These are phyloP conservation scores for Myrmecobius fasciatus DNA, from an alignment of 2,113 vertebrate genomes.

Conservation along the genomic window DNA sequence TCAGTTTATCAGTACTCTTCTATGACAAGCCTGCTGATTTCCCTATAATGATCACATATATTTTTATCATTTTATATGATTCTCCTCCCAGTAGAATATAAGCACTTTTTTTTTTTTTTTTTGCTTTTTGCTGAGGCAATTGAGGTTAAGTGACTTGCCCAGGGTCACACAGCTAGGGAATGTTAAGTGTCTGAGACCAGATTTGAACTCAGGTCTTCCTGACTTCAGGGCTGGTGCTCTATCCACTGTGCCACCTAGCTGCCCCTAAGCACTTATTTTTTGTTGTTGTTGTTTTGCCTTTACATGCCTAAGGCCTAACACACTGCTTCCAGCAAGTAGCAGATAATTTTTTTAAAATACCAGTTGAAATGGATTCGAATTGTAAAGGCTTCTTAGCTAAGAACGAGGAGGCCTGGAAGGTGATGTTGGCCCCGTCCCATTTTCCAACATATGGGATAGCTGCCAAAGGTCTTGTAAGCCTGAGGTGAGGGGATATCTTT, in stretches of 20 bases:
- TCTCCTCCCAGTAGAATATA: neutral
- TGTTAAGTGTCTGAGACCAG: no score
- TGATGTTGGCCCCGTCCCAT: neutral
- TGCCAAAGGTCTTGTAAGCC: neutral
- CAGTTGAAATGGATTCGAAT: neutral
- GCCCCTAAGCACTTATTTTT: no score
- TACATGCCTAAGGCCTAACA: neutral
- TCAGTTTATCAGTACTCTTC: neutral
- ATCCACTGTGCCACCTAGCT: no score
- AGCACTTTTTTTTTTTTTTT: no score
- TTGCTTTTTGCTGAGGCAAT: no score
- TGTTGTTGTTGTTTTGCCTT: neutral
- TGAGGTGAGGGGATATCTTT: neutral
- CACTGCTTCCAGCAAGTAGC: neutral
- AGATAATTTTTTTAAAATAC: neutral
- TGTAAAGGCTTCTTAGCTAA: neutral
- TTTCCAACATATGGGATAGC: neutral
- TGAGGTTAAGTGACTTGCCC: no score
- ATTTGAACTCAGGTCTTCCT: no score
- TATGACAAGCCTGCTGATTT: neutral
- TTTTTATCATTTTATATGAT: neutral
- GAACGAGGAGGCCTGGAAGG: neutral
- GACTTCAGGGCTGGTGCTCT: no score
- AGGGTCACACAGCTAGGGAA: no score
- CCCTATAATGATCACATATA: neutral